These are phyloP conservation scores for Pangasianodon gigas DNA, from an alignment of 2,113 vertebrate genomes.

Conservation along the genomic window DNA sequence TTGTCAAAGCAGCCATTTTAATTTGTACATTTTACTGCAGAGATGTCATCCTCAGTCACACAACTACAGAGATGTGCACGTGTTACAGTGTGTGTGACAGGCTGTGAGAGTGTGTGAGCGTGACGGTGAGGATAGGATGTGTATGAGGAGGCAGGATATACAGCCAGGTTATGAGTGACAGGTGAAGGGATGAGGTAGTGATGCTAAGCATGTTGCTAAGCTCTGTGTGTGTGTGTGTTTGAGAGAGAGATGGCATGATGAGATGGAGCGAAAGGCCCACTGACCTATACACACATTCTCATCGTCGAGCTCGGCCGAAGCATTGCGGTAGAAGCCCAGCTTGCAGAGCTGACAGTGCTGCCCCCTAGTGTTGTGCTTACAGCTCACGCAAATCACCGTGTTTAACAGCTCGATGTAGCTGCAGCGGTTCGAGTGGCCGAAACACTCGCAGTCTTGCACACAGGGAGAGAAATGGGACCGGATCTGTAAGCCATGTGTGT, in stretches of 20 bases:
- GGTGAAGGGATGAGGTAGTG: not conserved
- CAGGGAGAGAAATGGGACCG: constrained; percentile 59
- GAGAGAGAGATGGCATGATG: constrained; percentile 45
- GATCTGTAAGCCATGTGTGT: constrained; percentile 59
- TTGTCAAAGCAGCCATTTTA: not conserved
- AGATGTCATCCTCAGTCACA: not conserved
- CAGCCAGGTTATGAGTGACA: not conserved
- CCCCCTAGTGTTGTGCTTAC: constrained; percentile 99
- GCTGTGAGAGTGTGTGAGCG: not conserved
- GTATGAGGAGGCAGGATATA: not conserved
- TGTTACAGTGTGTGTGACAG: not conserved
- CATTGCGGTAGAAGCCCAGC: constrained; percentile 99
- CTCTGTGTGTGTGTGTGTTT: not conserved
- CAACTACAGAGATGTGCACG: not conserved
- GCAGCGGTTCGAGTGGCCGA: constrained; percentile 99
- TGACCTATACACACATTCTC: constrained; percentile 99
- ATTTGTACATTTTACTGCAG: not conserved
- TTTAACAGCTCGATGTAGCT: constrained; percentile 99
- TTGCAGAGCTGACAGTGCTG: constrained; percentile 99
- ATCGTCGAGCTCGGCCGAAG: constrained; percentile 95
- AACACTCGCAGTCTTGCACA: constrained; percentile 99
- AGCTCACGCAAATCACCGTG: constrained; percentile 99
- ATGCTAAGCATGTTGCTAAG: constrained; percentile 13
- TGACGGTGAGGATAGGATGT: not conserved
- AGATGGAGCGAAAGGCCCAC: constrained; percentile 71